Percentiles rank a stretch among this genome's conserved stretches.
phyloP scores from a whole-genome alignment of 2,888 invertebrate genomes.

The Drosophila pseudotalamancana region DNA sequence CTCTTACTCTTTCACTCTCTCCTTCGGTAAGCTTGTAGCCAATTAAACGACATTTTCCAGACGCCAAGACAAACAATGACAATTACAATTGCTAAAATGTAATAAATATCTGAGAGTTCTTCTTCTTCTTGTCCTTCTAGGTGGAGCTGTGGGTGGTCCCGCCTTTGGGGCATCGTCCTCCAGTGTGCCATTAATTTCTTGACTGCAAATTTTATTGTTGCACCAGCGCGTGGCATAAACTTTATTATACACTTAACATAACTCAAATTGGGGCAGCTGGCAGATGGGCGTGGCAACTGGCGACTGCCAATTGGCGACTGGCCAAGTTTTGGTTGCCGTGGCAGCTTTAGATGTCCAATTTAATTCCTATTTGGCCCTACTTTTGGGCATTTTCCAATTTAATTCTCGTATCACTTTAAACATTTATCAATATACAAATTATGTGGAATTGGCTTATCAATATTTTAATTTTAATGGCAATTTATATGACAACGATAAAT shows the following conservation, averaged over 20 bases:
- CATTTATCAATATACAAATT: constrained; percentile 49
- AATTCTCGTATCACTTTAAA: background rate
- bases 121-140: constrained; percentile 3
- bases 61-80: constrained; percentile 78
- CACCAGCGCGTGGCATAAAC: constrained; percentile 56
- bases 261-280: constrained; percentile 38
- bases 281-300: constrained; percentile 28
- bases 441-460: constrained; percentile 48
- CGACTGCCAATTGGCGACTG: background rate
- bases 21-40: constrained; percentile 33
- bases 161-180: constrained; percentile 38
- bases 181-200: constrained; percentile 51
- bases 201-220: constrained; percentile 61
- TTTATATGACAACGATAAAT: constrained; percentile 35
- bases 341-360: constrained; percentile 6
- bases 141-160: constrained; percentile 28
- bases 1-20: background rate
- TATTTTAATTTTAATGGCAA: constrained; percentile 49
- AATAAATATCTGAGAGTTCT: constrained; percentile 59
- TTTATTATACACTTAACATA: constrained; percentile 66
- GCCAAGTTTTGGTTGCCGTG: constrained; percentile 6
- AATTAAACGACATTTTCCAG: constrained; percentile 77
- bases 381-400: background rate
- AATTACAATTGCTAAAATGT: constrained; percentile 78
- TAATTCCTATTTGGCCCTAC: constrained; percentile 1